Base-by-base conservation (phyloP, 2,113 vertebrate species). In the Microcebus ravelobensis region DNA sequence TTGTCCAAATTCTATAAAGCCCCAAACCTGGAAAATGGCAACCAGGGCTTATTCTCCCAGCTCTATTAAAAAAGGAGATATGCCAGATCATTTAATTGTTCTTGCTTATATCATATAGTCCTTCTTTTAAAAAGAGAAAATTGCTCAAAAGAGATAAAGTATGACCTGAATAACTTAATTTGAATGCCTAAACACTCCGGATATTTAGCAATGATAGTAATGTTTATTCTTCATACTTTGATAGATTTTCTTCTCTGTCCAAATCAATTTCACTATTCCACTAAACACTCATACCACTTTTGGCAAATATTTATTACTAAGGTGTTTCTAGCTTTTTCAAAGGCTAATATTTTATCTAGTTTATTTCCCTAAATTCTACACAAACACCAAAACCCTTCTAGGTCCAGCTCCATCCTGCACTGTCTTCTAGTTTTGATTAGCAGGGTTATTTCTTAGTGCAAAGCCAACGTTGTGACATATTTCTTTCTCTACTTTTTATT, bases 71-170 rank as follows among this genome's bases (percentile, higher is more conserved):
- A 94, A 94, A 94, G 21, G 21, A 63, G 23, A 7, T 83, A 36
- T 34, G 34, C 74, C 11, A 61, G 48, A 89, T 67, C 52, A 90
- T 71, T 89, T 90, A n/a, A 82, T 10, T 63, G 42, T 36, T 70
- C 74, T 91, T 80, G 4, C 10, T 97, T 70, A 71, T 42, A 27
- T 1, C 39, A 25, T 15, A 61, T 11, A 86, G 31, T 70, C 55
- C 59, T 76, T 91, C 55, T 13, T 55, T 8, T 45, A 48, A 48
- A 55, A n/a, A 57, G 48, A 42, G 68, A 77, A 68, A 63, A 90
- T 85, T 92, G 15, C 57, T 94, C 77, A 57, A 92, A 95, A 93
- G n/a, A 82, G 45, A 93, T 96, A 95, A 86, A 88, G 27, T 17
- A 68, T 57, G 20, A 67, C 39, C 36, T 82, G 73, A 67, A 74